Percentiles rank a stretch among this genome's conserved stretches.
phyloP scores from a whole-genome alignment of 92 coral and sea anemone species.

The Blastomussa wellsi region DNA sequence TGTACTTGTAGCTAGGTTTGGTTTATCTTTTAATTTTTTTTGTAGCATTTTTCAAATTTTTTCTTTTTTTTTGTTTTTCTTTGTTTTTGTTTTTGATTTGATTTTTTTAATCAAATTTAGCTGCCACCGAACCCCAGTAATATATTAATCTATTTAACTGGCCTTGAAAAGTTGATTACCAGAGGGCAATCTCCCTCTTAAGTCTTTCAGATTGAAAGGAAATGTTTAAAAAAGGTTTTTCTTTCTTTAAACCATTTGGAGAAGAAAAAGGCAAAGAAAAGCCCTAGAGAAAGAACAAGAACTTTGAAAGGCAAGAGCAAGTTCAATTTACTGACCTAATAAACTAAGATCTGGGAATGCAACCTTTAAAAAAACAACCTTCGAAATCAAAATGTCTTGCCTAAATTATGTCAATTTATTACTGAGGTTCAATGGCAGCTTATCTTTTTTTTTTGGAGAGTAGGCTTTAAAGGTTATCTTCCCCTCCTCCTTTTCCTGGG shows the following conservation, averaged over 20 bases:
- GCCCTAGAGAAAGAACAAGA: too few relatives aligned
- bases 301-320: neutral
- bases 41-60: too few relatives aligned
- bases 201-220: neutral
- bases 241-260: neutral
- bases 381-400: neutral
- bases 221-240: neutral
- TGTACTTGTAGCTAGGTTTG: neutral
- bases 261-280: too few relatives aligned
- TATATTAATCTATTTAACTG: neutral
- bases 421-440: neutral
- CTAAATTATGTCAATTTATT: neutral
- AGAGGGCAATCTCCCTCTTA: neutral
- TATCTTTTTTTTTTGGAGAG: neutral
- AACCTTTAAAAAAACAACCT: neutral
- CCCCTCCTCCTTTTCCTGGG: constrained; percentile 31
- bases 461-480: neutral
- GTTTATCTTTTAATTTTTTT: neutral
- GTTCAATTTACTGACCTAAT: neutral
- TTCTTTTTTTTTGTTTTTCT: too few relatives aligned
- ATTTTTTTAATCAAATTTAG: too few relatives aligned
- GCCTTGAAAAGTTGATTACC: neutral
- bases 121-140: neutral
- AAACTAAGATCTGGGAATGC: neutral
- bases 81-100: neutral